Base-by-base conservation (phyloP, 2,113 vertebrate species). In the Thryonomys swinderianus region DNA sequence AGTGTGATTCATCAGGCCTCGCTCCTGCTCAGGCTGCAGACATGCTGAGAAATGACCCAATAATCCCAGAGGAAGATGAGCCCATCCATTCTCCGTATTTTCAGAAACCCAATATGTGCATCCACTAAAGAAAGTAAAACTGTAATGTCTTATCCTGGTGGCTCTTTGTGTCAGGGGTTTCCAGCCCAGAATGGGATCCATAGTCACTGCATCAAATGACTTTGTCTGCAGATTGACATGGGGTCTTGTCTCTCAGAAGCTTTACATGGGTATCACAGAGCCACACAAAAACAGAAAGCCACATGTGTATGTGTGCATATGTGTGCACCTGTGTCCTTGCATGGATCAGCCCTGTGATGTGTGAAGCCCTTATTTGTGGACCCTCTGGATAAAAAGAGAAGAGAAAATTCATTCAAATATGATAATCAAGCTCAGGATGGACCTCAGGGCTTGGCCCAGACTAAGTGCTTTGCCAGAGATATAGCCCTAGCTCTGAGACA, bases 61-160 rank as follows among this genome's bases (percentile, higher is more conserved):
- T 86, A 92, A 90, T 85, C 64, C 80, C 55, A 81, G 85, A 74
- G 69, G 40, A 93, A 91, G 62, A 62, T 83, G 79, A 85, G 42
- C 79, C 53, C 59, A 85, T 92, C n/a, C 3, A 0, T 93, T 86
- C 93, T 95, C 84, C 92, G 90, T 81, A 93, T 96, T 95, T 95
- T 95, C 82, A 93, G 85, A 92, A 96, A 90, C 79, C 90, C 78
- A 69, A 25, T 9, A 34, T 0, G 30, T 25, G 32, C 40, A 80
- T 88, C 71, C 91, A 25, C 48, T 82, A 73, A 53, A 86, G 93
- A 97, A 57, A 62, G 13, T 74, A 51, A 66, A 37, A 30, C 88
- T 48, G 30, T 64, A 88, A 83, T 59, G 88, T 16, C 48, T 40
- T 76, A 30, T 34, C 32, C 30, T 0, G 11, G 45, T 82, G 37